Evolutionary conservation across 2,888 invertebrate genomes (phyloP), one percentile per base, ranked within the genome.

Genomic region (Drosophila austrosaltans): DNA sequence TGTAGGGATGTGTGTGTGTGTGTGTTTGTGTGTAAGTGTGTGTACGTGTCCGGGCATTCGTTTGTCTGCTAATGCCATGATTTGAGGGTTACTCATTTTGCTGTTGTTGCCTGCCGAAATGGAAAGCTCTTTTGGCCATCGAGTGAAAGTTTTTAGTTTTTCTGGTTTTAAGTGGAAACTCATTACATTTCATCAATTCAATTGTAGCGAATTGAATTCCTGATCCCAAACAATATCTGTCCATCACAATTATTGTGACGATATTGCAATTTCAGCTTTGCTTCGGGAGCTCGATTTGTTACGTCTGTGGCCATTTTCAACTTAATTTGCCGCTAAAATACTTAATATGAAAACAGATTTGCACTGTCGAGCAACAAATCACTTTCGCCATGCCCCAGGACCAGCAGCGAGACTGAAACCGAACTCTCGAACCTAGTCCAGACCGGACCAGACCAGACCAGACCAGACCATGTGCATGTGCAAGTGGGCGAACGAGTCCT

Each of bases 281-380:
- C 39, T 70, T 71, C 70, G 36, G 36, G 44, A 36, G 2, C 20
- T 28, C 16, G 30, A 16, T 28, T 59, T 16, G 36, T 28, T 39
- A 39, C 22, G 39, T 57, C 57, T 57, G 57, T 57, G 57, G 22
- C 75, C 77, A 81, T 75, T 82, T 81, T 73, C 76, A 82, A 81
- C 83, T 86, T 81, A 83, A 86, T 83, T 83, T 83, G 77, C 79
- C 81, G 83, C 83, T 81, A 83, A 83, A 83, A 83, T 86, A 83
- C 83, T 83, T 86, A 86, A 84, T 87, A 80, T 69, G 81, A 80
- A 84, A 86, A 84, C 87, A 89, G 84, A 84, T 89, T 89, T 85
- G 75, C 76, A 78, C 82, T 89, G 88, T 88, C 89, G 71, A 75
- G 77, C 80, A 84, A 85, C 85, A 85, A 85, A 85, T 85, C 85